These are phyloP conservation scores for Porites rus DNA, from an alignment of 92 coral and sea anemone genomes.

Conservation along the genomic window DNA sequence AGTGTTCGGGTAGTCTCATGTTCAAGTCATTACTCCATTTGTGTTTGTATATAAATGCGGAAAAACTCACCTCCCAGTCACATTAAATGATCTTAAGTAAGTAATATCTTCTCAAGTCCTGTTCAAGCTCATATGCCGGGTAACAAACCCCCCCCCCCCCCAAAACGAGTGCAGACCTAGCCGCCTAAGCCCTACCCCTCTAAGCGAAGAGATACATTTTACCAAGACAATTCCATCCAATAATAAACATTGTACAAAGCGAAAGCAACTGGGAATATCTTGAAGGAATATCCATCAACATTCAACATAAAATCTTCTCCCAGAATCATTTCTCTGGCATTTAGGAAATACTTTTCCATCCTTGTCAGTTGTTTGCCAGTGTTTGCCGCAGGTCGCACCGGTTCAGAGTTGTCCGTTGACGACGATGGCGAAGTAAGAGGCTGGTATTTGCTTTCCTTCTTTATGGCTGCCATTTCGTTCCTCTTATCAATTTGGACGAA, in stretches of 20 bases:
- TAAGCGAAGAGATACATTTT: too few species aligned
- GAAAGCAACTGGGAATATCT: conserved; percentile 70
- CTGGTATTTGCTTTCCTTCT: neutral
- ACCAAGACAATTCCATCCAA: conserved; percentile 31
- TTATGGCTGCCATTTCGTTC: neutral
- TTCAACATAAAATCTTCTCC: neutral
- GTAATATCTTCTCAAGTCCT: too few species aligned
- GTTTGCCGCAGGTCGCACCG: neutral
- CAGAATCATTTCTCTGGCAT: neutral
- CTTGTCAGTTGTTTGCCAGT: neutral
- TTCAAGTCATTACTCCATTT: too few species aligned
- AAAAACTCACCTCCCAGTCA: too few species aligned
- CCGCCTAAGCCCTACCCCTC: neutral
- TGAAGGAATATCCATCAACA: conserved; percentile 72
- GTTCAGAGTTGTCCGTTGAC: neutral
- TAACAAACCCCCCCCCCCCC: too few species aligned
- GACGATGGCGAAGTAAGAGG: neutral
- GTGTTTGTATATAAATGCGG: too few species aligned
- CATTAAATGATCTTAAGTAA: too few species aligned
- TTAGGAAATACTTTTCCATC: neutral
- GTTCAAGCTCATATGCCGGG: too few species aligned
- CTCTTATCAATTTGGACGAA: neutral
- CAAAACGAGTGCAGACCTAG: too few species aligned
- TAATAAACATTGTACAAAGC: conserved; percentile 63
- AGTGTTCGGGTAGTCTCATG: too few species aligned